Evolutionary conservation across 2,888 invertebrate genomes (phyloP).

Genomic region (Cepaea hortensis): DNA sequence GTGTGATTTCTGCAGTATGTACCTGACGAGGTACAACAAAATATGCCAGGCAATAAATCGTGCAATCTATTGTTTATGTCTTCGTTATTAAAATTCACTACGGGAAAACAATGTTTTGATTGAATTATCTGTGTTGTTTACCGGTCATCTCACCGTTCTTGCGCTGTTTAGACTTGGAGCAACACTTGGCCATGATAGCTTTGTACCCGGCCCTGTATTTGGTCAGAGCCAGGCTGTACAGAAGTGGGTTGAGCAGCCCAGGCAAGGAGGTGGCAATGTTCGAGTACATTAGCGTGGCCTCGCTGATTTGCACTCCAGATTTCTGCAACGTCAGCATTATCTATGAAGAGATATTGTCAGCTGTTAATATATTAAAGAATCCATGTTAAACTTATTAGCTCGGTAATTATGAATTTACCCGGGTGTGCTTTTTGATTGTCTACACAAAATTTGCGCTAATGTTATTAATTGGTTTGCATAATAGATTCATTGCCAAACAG

Average conservation of each 20-base stretch:
- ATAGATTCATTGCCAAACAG: background rate
- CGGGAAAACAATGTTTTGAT: too few species aligned
- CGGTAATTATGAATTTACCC: too few species aligned
- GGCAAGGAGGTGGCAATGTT: conserved; percentile 68
- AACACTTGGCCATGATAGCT: conserved; percentile 47
- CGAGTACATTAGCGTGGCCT: conserved; percentile 66
- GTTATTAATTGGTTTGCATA: background rate
- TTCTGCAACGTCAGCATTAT: conserved; percentile 62
- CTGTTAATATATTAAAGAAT: background rate
- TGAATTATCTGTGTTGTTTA: too few species aligned
- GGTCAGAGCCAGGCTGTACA: conserved; percentile 65
- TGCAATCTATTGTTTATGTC: too few species aligned
- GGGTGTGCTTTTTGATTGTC: too few species aligned
- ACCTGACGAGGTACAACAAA: too few species aligned
- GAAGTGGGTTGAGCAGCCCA: conserved; percentile 68
- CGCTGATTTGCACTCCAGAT: conserved; percentile 57
- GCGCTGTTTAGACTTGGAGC: conserved; percentile 33
- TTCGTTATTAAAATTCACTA: too few species aligned
- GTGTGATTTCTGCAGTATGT: too few species aligned
- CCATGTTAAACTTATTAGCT: background rate
- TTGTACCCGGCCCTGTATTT: conserved; percentile 66
- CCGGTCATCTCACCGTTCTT: background rate
- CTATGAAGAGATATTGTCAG: conserved; percentile 50
- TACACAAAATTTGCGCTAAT: too few species aligned
- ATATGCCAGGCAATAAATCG: too few species aligned